phyloP scores from a whole-genome alignment of 2,888 invertebrate genomes.

The Noctua comes region DNA sequence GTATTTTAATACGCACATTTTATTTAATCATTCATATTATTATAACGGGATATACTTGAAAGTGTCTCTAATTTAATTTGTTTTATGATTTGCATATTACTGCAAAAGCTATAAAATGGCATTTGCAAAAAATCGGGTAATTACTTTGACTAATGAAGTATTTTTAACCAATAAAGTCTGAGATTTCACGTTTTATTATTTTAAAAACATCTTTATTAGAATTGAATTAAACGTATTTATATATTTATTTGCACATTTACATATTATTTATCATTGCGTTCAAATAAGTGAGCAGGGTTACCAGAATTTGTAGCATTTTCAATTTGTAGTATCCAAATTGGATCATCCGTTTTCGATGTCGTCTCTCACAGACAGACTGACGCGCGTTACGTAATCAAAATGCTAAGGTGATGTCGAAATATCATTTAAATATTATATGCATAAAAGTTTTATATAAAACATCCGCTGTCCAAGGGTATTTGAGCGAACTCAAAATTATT shows the following conservation, averaged over 20 bases:
- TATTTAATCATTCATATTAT: conserved; percentile 18
- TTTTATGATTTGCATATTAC: conserved; percentile 65
- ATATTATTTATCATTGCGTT: conserved; percentile 22
- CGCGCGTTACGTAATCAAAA: conserved; percentile 50
- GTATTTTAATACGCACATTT: conserved; percentile 19
- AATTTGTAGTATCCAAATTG: conserved; percentile 24
- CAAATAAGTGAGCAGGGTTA: conserved; percentile 1
- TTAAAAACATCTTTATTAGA: conserved; percentile 38
- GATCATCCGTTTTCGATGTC: conserved; percentile 45
- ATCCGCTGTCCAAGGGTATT: background rate
- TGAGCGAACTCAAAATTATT: background rate
- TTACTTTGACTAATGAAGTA: conserved; percentile 59
- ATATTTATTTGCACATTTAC: conserved; percentile 34
- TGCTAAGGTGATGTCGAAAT: conserved; percentile 28
- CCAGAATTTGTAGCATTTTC: conserved; percentile 2
- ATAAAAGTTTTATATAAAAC: conserved; percentile 25
- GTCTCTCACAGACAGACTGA: conserved; percentile 52
- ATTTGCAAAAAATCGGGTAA: conserved; percentile 61
- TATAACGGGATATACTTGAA: conserved; percentile 48
- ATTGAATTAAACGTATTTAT: conserved; percentile 31
- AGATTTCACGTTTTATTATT: conserved; percentile 54
- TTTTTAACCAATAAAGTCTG: conserved; percentile 61
- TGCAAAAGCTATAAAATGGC: conserved; percentile 65
- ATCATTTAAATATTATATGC: conserved; percentile 37
- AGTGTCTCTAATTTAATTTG: conserved; percentile 62